Evolutionary conservation across 1,140 invertebrate species (phyloP), one percentile per base, ranked within the genome.

Genomic region (Lepidurus couesii): DNA sequence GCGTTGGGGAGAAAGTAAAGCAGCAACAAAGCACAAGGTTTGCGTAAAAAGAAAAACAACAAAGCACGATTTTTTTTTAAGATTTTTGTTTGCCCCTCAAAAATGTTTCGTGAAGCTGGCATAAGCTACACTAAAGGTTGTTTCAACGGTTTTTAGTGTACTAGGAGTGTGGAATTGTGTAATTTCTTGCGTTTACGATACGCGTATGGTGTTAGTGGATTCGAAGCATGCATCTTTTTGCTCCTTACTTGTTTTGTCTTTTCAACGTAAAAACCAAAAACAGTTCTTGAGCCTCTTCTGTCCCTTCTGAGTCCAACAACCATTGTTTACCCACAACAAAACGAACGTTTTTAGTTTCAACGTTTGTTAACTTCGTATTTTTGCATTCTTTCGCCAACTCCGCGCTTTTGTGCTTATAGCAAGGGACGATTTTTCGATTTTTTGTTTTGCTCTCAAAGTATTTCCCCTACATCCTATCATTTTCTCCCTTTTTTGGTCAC

Each of bases 121-220:
- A 21, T 65, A 21, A 65, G 53, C 53, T 65, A 65, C 16, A 65
- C 53, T 65, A 65, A 65, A 65, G 53, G 8, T 65, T 65, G 53
- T 65, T 65, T 65, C 53, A 16, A 65, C 53, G 13, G 53, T 65
- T 65, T 65, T 65, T 21, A n/a, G 9, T 65, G 53, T 65, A 65
- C 53, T 65, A 65, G 53, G 53, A 65, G 6, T 65, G 53, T 65
- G 53, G 53, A 65, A 21, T 65, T 65, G 53, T 65, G 53, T 65
- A 65, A 65, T 65, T 65, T 65, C 53, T 65, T 65, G 53, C 13
- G 53, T 65, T 13, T 11, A 13, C 16, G 21, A 65, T 65, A 65
- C 21, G 53, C 53, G 53, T 65, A 65, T 65, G 53, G 53, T 65
- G 53, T 65, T 65, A 65, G 21, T 65, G 53, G 53, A 65, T 65